Evolutionary conservation across 2,797 vertebrate species (phyloP).

Genomic region (Valencia hispanica): DNA sequence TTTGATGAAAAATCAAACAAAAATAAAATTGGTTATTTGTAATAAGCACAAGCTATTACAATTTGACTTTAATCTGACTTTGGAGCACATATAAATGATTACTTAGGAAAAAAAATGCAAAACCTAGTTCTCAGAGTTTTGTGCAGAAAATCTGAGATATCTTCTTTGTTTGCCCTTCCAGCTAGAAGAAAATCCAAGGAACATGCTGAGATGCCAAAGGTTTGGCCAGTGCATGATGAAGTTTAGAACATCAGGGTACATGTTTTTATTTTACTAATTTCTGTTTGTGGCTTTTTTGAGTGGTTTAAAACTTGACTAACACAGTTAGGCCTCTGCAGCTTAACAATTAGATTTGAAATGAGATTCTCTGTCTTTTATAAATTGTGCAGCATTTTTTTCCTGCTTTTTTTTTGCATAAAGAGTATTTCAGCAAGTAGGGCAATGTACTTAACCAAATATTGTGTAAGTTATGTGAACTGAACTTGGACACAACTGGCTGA

Average conservation of each 20-base stretch:
- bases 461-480: background rate
- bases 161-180: slow-evolving; percentile 86
- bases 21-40: slow-evolving; percentile 10
- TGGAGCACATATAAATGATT: slow-evolving; percentile 30
- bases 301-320: slow-evolving; percentile 46
- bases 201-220: slow-evolving; percentile 76
- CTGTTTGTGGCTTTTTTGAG: slow-evolving; percentile 43
- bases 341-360: slow-evolving; percentile 16
- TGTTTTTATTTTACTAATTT: slow-evolving; percentile 18
- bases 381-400: background rate
- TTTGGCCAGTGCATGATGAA: slow-evolving; percentile 80
- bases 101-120: slow-evolving; percentile 28
- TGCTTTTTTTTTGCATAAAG: background rate
- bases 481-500: background rate
- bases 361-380: background rate
- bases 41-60: slow-evolving; percentile 2
- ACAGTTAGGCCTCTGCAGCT: slow-evolving; percentile 29
- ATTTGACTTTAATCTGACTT: slow-evolving; percentile 27
- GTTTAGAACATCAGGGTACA: slow-evolving; percentile 82
- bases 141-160: slow-evolving; percentile 72
- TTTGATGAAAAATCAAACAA: slow-evolving; percentile 32
- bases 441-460: background rate
- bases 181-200: slow-evolving; percentile 83
- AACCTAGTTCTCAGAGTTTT: slow-evolving; percentile 36
- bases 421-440: slow-evolving; percentile 51